Evolutionary conservation across 2,888 invertebrate genomes (phyloP), one percentile per base, ranked within the genome.

Genomic region (Sclerodermus sp.): DNA sequence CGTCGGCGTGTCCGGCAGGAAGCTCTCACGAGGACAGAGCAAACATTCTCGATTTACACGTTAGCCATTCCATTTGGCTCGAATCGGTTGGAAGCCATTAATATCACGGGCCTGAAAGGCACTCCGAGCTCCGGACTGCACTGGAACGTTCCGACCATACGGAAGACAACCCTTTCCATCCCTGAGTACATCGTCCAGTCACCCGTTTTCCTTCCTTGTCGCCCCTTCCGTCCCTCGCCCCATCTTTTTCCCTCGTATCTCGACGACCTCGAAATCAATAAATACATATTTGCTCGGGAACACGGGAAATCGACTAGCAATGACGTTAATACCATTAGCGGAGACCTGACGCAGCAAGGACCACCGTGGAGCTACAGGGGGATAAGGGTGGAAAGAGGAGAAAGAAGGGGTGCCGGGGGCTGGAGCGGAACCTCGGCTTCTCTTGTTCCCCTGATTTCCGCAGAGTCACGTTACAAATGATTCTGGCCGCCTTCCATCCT

Each of bases 391-490:
- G 51, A 30, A 30, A 44, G 37, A 15, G 34, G 18, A 51, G 47
- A 48, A 48, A 36, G 43, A 42, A 16, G 9, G 45, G 36, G 51
- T 13, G 34, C 16, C 34, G 52, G 30, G 37, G 12, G 40, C 36
- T 36, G 42, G 42, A 42, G 41, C 36, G 39, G 42, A 31, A 47
- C 44, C 45, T 45, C 48, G 2, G 48, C 46, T 49, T 30, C 62
- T 58, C 59, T 57, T 63, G 59, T 58, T 61, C 57, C 57, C 63
- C 63, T 70, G 70, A 76, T 75, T 76, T 73, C 64, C 59, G 73
- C 66, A 59, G 67, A 71, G 72, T 76, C 77, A 76, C 64, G 70
- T 76, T 74, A 74, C 76, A 75, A 74, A 75, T 73, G 70, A 74
- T 67, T 67, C 54, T 58, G 62, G 58, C 64, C 64, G 60, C 58